Base-by-base conservation (phyloP, 2,888 invertebrate genomes). In the Leptinotarsa peninsularis region DNA sequence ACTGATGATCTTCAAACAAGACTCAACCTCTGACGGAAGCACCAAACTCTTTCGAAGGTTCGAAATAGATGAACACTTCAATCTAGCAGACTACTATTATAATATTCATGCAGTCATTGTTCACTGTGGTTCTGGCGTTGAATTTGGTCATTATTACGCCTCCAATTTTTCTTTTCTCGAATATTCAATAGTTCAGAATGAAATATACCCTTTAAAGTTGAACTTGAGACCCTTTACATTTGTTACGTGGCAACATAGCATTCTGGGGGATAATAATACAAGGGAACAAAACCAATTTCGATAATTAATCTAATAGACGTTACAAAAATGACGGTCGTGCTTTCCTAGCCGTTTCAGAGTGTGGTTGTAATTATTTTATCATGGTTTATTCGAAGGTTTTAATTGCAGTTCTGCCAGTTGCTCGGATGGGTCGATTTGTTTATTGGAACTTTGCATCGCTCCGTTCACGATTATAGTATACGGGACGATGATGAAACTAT, bases 301-400 rank as follows among this genome's bases (percentile, higher is more conserved):
- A 54, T 18, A 54, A 54, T 54, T 54, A 54, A 68, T 68, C 33
- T 17, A 52, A 68, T 54, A 54, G 54, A 54, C 14, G 68, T 27
- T 68, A 23, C 23, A 68, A 68, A 68, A 68, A 68, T 68, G 68
- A 68, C 54, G 18, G 27, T 68, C 68, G 68, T 68, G 68, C 68
- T 68, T 68, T 68, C 54, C 52, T 54, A 52, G 54, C 27, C 68
- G 18, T 68, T 54, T 68, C 68, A 18, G 54, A 68, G 18, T 52
- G 68, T 33, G 68, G n/a, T 27, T 54, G 27, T 54, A 68, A 68
- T 68, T 68, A 68, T 68, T 68, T 54, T 54, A 68, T 68, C 52
- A 52, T 67, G 68, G 54, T 68, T 68, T 68, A 68, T 50, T 68
- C 50, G 68, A 68, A 52, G 68, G 33, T 68, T 68, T 68, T 68